Evolutionary conservation across 2,797 vertebrate genomes (phyloP).

Genomic region (Mus minutoides): DNA sequence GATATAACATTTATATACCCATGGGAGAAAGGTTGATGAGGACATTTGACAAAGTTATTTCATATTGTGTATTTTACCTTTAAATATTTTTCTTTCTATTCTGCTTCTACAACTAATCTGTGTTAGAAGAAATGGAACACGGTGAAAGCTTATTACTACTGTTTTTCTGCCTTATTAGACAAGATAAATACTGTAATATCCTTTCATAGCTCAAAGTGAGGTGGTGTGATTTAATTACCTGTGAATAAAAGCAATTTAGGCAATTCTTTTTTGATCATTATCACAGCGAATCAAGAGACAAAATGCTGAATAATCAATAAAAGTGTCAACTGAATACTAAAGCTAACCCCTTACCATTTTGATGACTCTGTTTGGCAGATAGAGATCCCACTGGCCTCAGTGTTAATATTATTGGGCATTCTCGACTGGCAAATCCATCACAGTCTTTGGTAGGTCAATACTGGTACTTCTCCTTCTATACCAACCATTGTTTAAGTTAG

Average conservation of each 20-base stretch:
- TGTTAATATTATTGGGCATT: neutral
- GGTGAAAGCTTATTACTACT: conserved; percentile 33
- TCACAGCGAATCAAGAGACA: conserved; percentile 25
- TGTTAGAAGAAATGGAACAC: conserved; percentile 41
- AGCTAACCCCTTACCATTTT: neutral
- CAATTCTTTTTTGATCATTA: conserved; percentile 52
- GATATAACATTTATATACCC: neutral
- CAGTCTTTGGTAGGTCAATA: fast-evolving
- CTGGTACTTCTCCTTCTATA: neutral
- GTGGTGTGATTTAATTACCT: conserved; percentile 66
- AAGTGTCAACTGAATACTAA: conserved; percentile 8
- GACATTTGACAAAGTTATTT: neutral
- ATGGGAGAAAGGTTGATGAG: neutral
- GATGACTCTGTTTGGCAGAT: neutral
- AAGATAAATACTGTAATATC: conserved; percentile 64
- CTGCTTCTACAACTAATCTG: neutral
- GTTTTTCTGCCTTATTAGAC: conserved; percentile 70
- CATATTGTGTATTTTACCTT: neutral
- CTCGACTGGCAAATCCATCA: neutral
- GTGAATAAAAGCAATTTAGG: conserved; percentile 61
- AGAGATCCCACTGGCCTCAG: neutral
- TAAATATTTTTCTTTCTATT: conserved; percentile 54
- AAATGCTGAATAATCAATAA: conserved; percentile 54
- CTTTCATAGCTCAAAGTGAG: conserved; percentile 49
- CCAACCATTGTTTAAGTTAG: neutral